phyloP scores from a whole-genome alignment of 1,140 invertebrate species.

The Probaryconus sp. region DNA sequence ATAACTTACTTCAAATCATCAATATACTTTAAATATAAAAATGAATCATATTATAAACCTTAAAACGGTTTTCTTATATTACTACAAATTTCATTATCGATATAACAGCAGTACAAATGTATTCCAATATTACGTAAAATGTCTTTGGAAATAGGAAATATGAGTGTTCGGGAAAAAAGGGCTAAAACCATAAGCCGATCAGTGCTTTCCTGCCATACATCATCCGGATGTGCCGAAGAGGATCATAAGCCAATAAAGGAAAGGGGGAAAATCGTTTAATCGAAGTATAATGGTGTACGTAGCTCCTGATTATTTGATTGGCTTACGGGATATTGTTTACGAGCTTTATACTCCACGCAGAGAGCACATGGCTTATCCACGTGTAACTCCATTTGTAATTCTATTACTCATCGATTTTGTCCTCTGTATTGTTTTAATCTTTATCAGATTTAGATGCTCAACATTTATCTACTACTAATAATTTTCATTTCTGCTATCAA shows the following conservation, averaged over 20 bases:
- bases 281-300: slow-evolving; percentile 27
- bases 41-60: too few species aligned
- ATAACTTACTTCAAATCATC: too few species aligned
- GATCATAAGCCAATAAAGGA: slow-evolving; percentile 47
- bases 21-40: too few species aligned
- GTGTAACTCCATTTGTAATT: slow-evolving; percentile 4
- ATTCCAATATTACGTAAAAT: slow-evolving; percentile 3
- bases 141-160: slow-evolving; percentile 18
- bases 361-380: neutral
- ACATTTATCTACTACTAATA: too few species aligned
- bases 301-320: slow-evolving; percentile 26
- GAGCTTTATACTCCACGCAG: slow-evolving; percentile 1
- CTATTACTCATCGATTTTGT: neutral
- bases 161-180: slow-evolving; percentile 6
- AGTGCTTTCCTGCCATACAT: slow-evolving; percentile 21
- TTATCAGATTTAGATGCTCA: too few species aligned
- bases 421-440: too few species aligned
- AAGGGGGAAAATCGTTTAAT: slow-evolving; percentile 45
- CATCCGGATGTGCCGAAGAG: slow-evolving; percentile 24
- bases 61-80: too few species aligned
- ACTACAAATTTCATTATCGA: too few species aligned
- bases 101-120: neutral
- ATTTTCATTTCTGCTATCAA: too few species aligned
- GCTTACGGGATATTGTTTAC: slow-evolving; percentile 19
- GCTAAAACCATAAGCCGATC: slow-evolving; percentile 48